phyloP scores from a whole-genome alignment of 2,113 vertebrate species.

The Perccottus glenii region DNA sequence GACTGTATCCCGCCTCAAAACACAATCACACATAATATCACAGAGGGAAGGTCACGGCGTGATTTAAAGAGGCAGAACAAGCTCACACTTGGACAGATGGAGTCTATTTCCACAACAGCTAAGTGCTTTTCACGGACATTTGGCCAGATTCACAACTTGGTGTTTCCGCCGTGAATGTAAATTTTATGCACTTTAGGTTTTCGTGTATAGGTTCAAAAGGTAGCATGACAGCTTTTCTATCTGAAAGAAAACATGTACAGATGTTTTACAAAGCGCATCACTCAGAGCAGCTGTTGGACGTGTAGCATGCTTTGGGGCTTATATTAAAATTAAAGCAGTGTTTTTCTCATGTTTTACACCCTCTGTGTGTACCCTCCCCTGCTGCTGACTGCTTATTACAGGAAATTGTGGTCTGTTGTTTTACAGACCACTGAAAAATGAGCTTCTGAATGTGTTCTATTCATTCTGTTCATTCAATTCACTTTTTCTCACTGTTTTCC shows the following conservation, averaged over 20 bases:
- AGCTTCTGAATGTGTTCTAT: no score
- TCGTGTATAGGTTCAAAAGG: background rate
- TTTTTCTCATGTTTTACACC: background rate
- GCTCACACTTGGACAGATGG: constrained; percentile 4
- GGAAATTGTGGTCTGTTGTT: no score
- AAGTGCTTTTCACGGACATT: background rate
- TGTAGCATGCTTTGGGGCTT: background rate
- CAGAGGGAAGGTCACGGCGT: constrained; percentile 34
- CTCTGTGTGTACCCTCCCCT: no score
- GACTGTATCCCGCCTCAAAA: background rate
- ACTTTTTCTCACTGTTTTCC: no score
- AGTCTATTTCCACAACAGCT: background rate
- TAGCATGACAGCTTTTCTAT: background rate
- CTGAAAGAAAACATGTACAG: no score
- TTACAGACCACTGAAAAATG: no score
- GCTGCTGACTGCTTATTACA: no score
- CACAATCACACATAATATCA: constrained; percentile 27
- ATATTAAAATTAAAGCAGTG: background rate
- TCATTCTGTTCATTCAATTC: no score
- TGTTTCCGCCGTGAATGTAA: background rate
- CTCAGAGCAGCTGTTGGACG: background rate
- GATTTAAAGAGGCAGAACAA: constrained; percentile 20
- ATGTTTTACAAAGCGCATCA: background rate
- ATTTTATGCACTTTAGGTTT: background rate
- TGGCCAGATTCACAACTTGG: background rate